Evolutionary conservation across 2,888 invertebrate species (phyloP).

Genomic region (Diloba caeruleocephala): DNA sequence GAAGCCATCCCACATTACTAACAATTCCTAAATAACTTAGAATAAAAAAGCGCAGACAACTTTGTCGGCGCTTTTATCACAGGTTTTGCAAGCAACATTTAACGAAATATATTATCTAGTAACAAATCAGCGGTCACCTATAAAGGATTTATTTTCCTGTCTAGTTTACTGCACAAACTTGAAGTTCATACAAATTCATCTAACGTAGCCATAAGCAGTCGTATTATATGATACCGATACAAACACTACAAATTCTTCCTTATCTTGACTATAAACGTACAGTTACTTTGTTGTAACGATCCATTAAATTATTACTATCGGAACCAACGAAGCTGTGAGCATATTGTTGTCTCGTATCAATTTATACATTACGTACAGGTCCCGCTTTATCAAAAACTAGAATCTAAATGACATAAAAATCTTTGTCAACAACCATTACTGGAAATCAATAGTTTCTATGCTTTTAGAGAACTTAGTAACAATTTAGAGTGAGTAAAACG

Average conservation of each 20-base stretch:
- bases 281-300: conserved; percentile 34
- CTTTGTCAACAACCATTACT: conserved; percentile 67
- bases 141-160: conserved; percentile 57
- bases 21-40: conserved; percentile 37
- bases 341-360: conserved; percentile 55
- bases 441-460: conserved; percentile 57
- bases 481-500: conserved; percentile 64
- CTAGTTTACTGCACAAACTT: conserved; percentile 43
- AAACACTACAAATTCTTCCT: conserved; percentile 41
- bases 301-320: conserved; percentile 52
- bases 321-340: conserved; percentile 28
- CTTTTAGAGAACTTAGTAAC: conserved; percentile 67
- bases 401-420: conserved; percentile 69
- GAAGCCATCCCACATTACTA: conserved; percentile 43
- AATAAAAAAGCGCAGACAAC: conserved; percentile 37
- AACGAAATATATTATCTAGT: conserved; percentile 55
- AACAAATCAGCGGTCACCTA: conserved; percentile 56
- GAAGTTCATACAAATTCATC: conserved; percentile 41
- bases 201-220: conserved; percentile 25
- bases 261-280: conserved; percentile 39
- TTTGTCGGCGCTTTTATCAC: conserved; percentile 55
- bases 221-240: conserved; percentile 28
- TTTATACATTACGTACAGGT: conserved; percentile 48
- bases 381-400: conserved; percentile 51
- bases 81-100: conserved; percentile 51